A percentile compares a stretch with the other conserved stretches of the same genome.
Conservation (phyloP, 2,888 invertebrate genomes). For the Drosophila cognata region DNA sequence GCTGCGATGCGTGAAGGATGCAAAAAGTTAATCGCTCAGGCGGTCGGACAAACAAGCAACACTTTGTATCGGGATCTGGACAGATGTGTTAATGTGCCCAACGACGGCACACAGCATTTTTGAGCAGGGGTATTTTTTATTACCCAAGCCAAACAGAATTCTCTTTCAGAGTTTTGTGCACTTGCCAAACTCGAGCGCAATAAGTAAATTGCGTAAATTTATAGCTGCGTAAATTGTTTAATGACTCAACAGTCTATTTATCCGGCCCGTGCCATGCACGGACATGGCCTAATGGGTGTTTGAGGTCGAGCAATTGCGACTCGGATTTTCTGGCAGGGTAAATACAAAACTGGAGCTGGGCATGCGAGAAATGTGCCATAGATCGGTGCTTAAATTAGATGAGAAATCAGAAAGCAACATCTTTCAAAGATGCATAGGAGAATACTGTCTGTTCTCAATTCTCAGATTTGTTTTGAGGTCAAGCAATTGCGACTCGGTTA, state of each 20-base stretch:
- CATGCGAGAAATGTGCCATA: not conserved
- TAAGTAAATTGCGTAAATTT: conserved; percentile 83
- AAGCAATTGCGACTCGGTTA: not conserved
- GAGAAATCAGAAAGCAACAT: not conserved
- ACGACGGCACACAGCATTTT: conserved; percentile 7
- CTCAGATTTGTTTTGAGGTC: not conserved
- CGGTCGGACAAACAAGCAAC: conserved; percentile 67
- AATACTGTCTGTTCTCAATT: not conserved
- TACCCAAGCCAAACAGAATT: conserved; percentile 46
- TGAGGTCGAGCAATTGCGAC: conserved; percentile 35
- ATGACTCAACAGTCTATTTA: conserved; percentile 80
- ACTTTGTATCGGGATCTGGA: conserved; percentile 67
- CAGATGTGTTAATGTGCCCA: conserved; percentile 74
- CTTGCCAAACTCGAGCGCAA: conserved; percentile 49
- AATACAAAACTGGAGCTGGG: conserved; percentile 7
- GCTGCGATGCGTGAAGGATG: conserved; percentile 72
- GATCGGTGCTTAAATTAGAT: not conserved
- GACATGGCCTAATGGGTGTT: conserved; percentile 68
- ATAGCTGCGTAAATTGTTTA: conserved; percentile 80
- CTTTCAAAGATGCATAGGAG: not conserved
- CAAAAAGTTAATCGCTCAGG: conserved; percentile 83
- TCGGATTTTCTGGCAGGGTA: conserved; percentile 8
- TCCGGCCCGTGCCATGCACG: conserved; percentile 56
- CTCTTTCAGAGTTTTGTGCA: conserved; percentile 31
- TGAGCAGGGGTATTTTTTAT: conserved; percentile 75